Base-by-base conservation (phyloP, 1,140 invertebrate genomes). In the Nomia melanderi region DNA sequence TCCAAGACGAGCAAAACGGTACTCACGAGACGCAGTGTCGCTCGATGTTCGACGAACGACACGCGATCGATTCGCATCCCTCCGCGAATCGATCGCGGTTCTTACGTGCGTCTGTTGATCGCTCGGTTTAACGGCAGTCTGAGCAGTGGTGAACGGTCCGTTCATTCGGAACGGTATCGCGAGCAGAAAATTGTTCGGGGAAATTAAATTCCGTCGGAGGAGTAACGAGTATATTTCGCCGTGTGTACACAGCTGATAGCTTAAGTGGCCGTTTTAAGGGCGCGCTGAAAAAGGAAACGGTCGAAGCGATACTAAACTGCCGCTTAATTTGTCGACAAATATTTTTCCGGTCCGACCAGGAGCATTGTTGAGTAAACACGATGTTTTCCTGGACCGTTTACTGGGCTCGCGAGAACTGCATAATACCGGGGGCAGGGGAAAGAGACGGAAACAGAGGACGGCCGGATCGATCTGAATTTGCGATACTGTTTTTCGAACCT, bases 61-160 rank as follows among this genome's bases (percentile, higher is more conserved):
- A 62, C 70, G 65, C 64, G 71, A 79, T 79, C 80, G 71, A 79
- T 79, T 76, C 27, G 54, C 75, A 33, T 44, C 54, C 8, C 9
- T 20, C 73, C 44, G 54, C 47, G 63, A 72, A 81, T 72, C 66
- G 75, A 67, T 62, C 33, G 3, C 7, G n/a, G 44, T n/a, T n/a
- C 14, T 23, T 31, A 0, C 27, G 64, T 77, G 27, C 66, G 23
- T 72, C 20, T 8, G 74, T 60, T 44, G 53, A 80, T 77, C 70
- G 64, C 47, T 44, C 20, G 20, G 8, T 50, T n/a, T 20, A 50
- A n/a, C 47, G 47, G 8, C 20, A 8, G 7, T 50, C 20, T 50
- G n/a, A 50, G n/a, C 12, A n/a, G 4, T 7, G 20, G n/a, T 6
- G 47, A n/a, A n/a, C 5, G n/a, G 17, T 8, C 20, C 20, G 4